Base-by-base conservation (phyloP, 2,113 vertebrate species). In the Anser brachyrhynchus region DNA sequence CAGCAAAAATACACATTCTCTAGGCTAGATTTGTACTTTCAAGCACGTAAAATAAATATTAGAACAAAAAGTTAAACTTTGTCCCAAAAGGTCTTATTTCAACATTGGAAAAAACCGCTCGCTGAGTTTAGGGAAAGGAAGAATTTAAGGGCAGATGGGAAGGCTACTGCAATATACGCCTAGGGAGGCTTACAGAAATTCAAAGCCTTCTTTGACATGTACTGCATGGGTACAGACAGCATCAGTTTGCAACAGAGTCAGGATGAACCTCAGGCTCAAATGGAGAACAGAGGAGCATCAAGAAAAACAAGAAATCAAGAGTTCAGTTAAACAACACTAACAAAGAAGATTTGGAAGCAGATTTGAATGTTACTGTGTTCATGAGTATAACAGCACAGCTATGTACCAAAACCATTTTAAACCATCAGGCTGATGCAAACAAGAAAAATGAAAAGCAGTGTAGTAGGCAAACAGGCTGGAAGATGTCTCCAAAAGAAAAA, bases 11-110 rank as follows among this genome's bases (percentile, higher is more conserved):
- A 37, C 29, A 33, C 1, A 0, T 15, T 52, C 78, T 54, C 49
- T 6, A 6, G 1, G 3, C 29, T 21, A 75, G 58, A 35, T 73
- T 57, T 62, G 81, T 5, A 65, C 57, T 51, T 88, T 80, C 21
- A 3, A 8, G 65, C 58, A 35, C 0, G 0, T 7, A 35, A 3
- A 7, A 44, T 11, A 80, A 92, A 84, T 55, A 84, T 8, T 9
- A 33, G 39, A 74, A 77, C 19, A 71, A 87, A 72, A 49, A 46
- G 52, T 21, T 80, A 13, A 62, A 71, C 83, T 64, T 44, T 6
- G 5, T 71, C 81, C 59, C 74, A 39, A 77, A 91, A 77, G 28
- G 37, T 52, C 79, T 73, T 54, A 2, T 84, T 72, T 81, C 61
- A 57, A n/a, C 20, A 43, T 5, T 0, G 1, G 44, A 69, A 84